These are phyloP conservation scores for Nomada ferruginata DNA, from an alignment of 2,888 invertebrate species.

Conservation along the genomic window DNA sequence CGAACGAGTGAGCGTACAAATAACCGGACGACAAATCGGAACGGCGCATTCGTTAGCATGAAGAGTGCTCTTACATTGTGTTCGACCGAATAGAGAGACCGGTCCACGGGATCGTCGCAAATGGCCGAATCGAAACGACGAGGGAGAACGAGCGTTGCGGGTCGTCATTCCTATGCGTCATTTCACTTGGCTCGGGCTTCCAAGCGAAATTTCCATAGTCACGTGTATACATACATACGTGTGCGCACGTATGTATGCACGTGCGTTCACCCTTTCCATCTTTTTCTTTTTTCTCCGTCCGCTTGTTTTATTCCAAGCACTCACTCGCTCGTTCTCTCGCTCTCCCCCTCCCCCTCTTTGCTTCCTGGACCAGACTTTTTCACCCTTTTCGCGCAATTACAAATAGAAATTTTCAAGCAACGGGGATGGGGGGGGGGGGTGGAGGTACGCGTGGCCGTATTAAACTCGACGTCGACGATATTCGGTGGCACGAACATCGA, in stretches of 20 bases:
- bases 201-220: slow-evolving; percentile 62
- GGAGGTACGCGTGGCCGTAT: slow-evolving; percentile 16
- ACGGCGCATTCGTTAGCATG: slow-evolving; percentile 57
- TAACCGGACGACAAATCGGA: slow-evolving; percentile 51
- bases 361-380: slow-evolving; percentile 14
- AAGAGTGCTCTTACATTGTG: slow-evolving; percentile 67
- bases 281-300: not conserved
- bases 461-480: slow-evolving; percentile 31
- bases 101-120: slow-evolving; percentile 56
- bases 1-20: not conserved
- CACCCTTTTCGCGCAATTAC: slow-evolving; percentile 52
- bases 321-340: no score
- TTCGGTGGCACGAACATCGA: slow-evolving; percentile 31
- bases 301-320: slow-evolving; percentile 13
- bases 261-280: slow-evolving; percentile 4
- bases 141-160: slow-evolving; percentile 52
- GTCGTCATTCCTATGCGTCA: slow-evolving; percentile 66
- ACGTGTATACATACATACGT: not conserved
- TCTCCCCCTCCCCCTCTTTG: not conserved
- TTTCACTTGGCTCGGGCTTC: slow-evolving; percentile 56
- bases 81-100: slow-evolving; percentile 38
- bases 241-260: not conserved
- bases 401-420: slow-evolving; percentile 51
- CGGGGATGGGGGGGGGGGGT: not conserved
- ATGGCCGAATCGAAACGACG: slow-evolving; percentile 62